These are phyloP conservation scores for Choloepus hoffmanni DNA, from an alignment of 2,113 vertebrate genomes.

Conservation along the genomic window DNA sequence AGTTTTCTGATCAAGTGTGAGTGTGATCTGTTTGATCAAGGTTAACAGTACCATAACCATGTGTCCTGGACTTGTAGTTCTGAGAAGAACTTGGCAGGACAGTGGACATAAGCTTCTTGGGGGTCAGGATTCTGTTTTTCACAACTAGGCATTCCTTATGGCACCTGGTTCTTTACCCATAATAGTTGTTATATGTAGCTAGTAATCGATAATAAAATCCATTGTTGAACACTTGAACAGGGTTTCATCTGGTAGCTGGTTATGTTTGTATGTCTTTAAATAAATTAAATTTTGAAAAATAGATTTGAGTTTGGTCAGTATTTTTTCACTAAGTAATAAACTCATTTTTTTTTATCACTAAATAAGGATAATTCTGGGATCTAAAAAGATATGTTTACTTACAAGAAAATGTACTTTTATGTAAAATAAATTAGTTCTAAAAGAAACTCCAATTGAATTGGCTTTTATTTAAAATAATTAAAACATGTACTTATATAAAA, in stretches of 20 bases:
- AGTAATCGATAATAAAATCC: constrained; percentile 9
- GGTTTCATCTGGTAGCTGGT: constrained; percentile 6
- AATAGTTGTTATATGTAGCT: neutral
- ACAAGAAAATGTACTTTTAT: constrained; percentile 21
- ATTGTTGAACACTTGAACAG: neutral
- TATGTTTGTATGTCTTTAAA: neutral
- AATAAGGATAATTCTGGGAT: neutral
- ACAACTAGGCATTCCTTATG: neutral
- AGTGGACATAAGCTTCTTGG: neutral
- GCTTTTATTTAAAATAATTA: neutral
- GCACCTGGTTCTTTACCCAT: neutral
- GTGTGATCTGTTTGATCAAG: neutral
- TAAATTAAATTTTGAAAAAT: constrained; percentile 17
- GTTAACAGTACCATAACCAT: neutral
- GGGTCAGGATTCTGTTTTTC: constrained; percentile 1
- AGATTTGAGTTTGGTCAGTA: constrained; percentile 11
- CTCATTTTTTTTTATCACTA: neutral
- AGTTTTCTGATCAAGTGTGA: constrained; percentile 27
- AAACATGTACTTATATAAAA: constrained; percentile 36
- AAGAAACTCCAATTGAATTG: constrained; percentile 32
- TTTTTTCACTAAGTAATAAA: neutral
- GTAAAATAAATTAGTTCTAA: constrained; percentile 29
- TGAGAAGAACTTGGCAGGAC: neutral
- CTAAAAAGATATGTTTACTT: neutral
- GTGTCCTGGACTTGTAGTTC: neutral